These are phyloP conservation scores for Hydractinia symbiolongicarpus DNA, from an alignment of 30 jellyfish, hydroid and myxozoan species.

Conservation along the genomic window DNA sequence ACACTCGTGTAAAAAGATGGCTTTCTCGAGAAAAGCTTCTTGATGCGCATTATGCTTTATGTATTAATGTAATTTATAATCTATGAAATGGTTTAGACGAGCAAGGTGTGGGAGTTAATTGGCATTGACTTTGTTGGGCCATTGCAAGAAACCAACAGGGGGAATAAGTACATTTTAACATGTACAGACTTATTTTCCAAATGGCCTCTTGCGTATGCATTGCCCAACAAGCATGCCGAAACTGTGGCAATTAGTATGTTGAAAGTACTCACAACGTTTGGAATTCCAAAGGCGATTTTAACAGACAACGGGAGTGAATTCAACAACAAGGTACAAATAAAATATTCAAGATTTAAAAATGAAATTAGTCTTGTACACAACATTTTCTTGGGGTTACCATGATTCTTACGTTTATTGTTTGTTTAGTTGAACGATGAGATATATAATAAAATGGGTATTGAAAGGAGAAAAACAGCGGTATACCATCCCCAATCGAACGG, in stretches of 20 bases:
- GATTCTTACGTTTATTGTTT: background rate
- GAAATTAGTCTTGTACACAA: background rate
- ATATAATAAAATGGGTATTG: background rate
- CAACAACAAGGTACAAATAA: background rate
- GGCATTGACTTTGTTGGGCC: slow-evolving; percentile 10
- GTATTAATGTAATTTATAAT: no score
- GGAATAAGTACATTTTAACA: background rate
- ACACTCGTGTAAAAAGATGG: no score
- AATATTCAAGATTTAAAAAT: background rate
- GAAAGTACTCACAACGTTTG: background rate
- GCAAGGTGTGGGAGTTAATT: background rate
- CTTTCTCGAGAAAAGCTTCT: no score
- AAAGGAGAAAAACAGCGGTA: background rate
- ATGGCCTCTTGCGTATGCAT: background rate
- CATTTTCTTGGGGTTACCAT: background rate
- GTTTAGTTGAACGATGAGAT: background rate
- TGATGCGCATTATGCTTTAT: no score
- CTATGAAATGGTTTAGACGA: background rate
- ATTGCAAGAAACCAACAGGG: background rate
- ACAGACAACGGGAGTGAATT: background rate
- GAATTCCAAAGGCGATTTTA: background rate
- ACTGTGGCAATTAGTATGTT: background rate
- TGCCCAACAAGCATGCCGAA: background rate
- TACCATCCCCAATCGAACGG: slow-evolving; percentile 5
- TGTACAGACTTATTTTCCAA: background rate